Evolutionary conservation across 2,888 invertebrate genomes (phyloP).

Genomic region (Microctonus brassicae): DNA sequence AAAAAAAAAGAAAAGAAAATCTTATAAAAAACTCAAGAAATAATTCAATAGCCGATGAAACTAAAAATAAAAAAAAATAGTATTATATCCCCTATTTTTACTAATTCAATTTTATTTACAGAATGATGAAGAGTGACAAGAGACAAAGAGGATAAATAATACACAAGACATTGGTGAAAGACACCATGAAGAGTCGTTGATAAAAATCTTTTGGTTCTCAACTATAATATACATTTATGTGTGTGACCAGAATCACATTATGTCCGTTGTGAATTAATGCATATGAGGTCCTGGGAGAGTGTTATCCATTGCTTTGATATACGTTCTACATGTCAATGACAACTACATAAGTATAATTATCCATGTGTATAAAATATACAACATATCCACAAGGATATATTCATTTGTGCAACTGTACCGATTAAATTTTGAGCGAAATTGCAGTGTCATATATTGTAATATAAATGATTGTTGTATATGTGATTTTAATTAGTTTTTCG

Average conservation of each 20-base stretch:
- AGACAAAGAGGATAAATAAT: slow-evolving; percentile 36
- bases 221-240: neutral
- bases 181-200: slow-evolving; percentile 51
- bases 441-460: neutral
- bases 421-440: neutral
- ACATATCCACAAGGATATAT: too few species aligned
- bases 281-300: slow-evolving; percentile 57
- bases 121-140: neutral
- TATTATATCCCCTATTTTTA: too few species aligned
- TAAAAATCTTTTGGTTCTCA: slow-evolving; percentile 58
- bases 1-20: too few species aligned
- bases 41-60: too few species aligned
- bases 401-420: neutral
- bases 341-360: slow-evolving; percentile 12
- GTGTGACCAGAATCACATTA: slow-evolving; percentile 66
- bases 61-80: too few species aligned
- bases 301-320: slow-evolving; percentile 50
- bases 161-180: slow-evolving; percentile 55
- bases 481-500: neutral
- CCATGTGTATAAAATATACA: neutral
- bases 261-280: slow-evolving; percentile 56
- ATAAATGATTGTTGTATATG: too few species aligned
- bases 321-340: slow-evolving; percentile 61
- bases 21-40: too few species aligned
- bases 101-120: too few species aligned